Evolutionary conservation across 2,888 invertebrate species (phyloP), one percentile per base, ranked within the genome.

Genomic region (Tuta absoluta): DNA sequence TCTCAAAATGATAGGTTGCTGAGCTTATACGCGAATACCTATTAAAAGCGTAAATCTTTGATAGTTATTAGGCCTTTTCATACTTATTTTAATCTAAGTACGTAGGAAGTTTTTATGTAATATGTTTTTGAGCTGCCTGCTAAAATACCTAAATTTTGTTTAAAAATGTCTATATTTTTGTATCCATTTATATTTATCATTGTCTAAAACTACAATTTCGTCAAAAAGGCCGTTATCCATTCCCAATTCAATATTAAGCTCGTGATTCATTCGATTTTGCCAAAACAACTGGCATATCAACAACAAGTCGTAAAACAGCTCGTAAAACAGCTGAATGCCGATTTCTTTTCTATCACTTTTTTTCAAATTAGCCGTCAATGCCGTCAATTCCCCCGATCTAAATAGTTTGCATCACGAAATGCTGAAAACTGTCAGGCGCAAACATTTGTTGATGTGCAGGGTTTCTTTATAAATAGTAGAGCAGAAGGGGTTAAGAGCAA

Each of bases 321-420:
- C 53, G 53, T 53, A 49, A n/a, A 51, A 24, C 56, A 56, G 56
- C 33, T 56, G 56, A 17, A 33, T 33, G n/a, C 28, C 58, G 63
- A 23, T 3, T 57, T 58, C 53, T 62, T 64, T 66, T 66, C 62
- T 66, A 66, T 64, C 64, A 66, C 66, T 66, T 66, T 66, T 45
- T 64, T 61, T 62, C 59, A 45, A 66, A 66, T 66, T 64, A 66
- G 56, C 37, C 49, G 48, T n/a, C 53, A 51, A 51, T 56, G 60
- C 49, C 66, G 60, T 41, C 66, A 62, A 57, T 48, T 63, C 59
- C 53, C 24, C 17, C 37, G 45, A 48, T 14, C 64, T 66, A 66
- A 66, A 66, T 66, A 66, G 66, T 64, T 64, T 37, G 21, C 17
- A 24, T 64, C 66, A 66, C 66, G 66, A 62, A 66, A 64, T 21